Base-by-base conservation (phyloP, 2,797 vertebrate species). In the Premnoplex brunnescens region DNA sequence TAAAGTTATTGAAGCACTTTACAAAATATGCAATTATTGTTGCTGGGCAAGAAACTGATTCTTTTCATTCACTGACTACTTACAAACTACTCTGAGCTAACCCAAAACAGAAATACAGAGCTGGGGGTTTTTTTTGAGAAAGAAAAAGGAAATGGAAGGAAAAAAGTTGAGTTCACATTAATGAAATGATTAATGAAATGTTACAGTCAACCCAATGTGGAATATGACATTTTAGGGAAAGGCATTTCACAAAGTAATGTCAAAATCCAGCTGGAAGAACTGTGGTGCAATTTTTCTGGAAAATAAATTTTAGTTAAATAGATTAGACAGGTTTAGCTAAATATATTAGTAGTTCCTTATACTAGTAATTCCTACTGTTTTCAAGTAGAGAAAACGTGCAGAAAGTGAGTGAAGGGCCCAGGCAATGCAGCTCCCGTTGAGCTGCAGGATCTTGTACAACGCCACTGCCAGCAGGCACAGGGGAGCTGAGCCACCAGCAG, bases 351-450 rank as follows among this genome's bases (percentile, higher is more conserved):
- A 34, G 85, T 59, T 30, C 44, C 21, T 46, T 46, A 8, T 67
- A 24, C 66, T 49, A 72, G 34, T 34, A 59, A 32, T 2, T 64
- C 9, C 7, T 67, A 39, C 39, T 41, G 17, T 3, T 18, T 59
- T 89, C 43, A 87, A 55, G 63, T 5, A 54, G 16, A 28, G 14
- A 59, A 72, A 85, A 76, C 2, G 54, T 8, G 19, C 12, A 76
- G 51, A 73, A 69, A 76, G 30, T 12, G 21, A 44, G 3, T 0
- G 56, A 21, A 49, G 28, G 16, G 23, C 21, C 41, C 0, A 1
- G 54, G 24, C 41, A 83, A 7, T 3, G 3, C 14, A 44, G 3
- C 34, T 54, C 23, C 32, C 27, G 22, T 26, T 80, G 36, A 46
- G 54, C 48, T 64, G 37, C 19, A 85, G 55, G 19, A 36, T n/a